Conservation (phyloP, 2,888 invertebrate species). For the Aphidoletes aphidimyza region DNA sequence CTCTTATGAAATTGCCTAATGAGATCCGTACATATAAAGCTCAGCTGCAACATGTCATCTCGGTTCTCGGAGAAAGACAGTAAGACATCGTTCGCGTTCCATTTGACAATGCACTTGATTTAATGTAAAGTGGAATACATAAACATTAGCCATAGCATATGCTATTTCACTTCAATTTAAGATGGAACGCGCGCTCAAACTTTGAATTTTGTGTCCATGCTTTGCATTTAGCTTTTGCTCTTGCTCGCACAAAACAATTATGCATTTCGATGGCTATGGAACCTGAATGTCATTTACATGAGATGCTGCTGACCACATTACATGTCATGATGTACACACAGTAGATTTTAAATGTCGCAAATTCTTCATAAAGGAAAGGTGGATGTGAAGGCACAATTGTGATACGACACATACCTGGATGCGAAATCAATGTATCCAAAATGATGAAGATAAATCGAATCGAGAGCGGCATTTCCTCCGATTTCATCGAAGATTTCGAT, state of each 20-base stretch:
- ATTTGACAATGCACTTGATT: slow-evolving; percentile 24
- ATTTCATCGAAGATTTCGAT: neutral
- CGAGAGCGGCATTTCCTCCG: slow-evolving; percentile 1
- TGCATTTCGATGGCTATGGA: slow-evolving; percentile 35
- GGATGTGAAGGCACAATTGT: no score
- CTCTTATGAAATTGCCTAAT: neutral
- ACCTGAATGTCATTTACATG: slow-evolving; percentile 14
- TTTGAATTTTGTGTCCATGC: slow-evolving; percentile 22
- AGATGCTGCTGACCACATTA: slow-evolving; percentile 33
- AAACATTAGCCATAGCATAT: neutral
- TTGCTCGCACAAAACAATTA: slow-evolving; percentile 7
- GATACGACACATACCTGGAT: no score
- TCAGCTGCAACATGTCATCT: neutral
- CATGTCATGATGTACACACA: slow-evolving; percentile 5
- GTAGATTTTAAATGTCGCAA: slow-evolving; percentile 4
- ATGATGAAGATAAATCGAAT: neutral
- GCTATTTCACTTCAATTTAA: slow-evolving; percentile 35
- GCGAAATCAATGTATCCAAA: no score
- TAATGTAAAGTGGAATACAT: slow-evolving; percentile 47
- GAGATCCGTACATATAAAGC: slow-evolving; percentile 1
- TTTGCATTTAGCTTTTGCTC: neutral
- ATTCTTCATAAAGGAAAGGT: neutral
- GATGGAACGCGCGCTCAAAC: slow-evolving; percentile 38
- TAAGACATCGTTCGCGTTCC: neutral
- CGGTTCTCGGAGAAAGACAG: neutral